Base-by-base conservation (phyloP, 2,113 vertebrate species). In the Uria aalge region DNA sequence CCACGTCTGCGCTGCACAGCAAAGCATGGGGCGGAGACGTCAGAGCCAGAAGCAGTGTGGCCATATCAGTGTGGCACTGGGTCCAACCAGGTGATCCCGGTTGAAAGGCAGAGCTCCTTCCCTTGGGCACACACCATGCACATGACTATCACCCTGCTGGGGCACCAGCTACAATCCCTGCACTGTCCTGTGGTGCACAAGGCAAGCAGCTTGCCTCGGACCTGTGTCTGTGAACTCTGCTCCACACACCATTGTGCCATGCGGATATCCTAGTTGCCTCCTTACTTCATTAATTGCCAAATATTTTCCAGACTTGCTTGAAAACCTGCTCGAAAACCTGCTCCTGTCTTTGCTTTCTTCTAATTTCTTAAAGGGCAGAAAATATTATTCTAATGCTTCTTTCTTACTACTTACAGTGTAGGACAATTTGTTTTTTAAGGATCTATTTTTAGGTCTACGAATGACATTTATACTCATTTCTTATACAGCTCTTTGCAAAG, bases 1-100 rank as follows among this genome's bases (percentile, higher is more conserved):
- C 18, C 11, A 23, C 0, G 0, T 56, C 64, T 66, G 32, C 2
- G 0, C 8, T 0, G 2, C 48, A 30, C 26, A 56, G 15, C 50
- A 40, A 66, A 40, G 38, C n/a, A 22, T 1, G 32, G n/a, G 47
- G 50, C 23, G 20, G 57, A 76, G 36, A 8, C 32, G 9, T 27
- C 69, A 48, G 30, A 81, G 34, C 9, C 69, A 89, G 75, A 67
- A 20, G 18, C 29, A 34, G 9, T 21, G 13, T 24, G 36, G 34
- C 40, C 21, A 3, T 22, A 21, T 15, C 23, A 68, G 5, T 34
- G 38, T 27, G 24, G 32, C 20, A 16, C 17, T 38, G 14, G 32
- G 15, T 40, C 27, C 40, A 50, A 6, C 14, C 27, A 64, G 36
- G 29, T 60, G 40, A 27, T 13, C 11, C 18, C 23, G 32, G 29